Conservation (phyloP, 2,888 invertebrate species). For the Trichopoda pennipes region DNA sequence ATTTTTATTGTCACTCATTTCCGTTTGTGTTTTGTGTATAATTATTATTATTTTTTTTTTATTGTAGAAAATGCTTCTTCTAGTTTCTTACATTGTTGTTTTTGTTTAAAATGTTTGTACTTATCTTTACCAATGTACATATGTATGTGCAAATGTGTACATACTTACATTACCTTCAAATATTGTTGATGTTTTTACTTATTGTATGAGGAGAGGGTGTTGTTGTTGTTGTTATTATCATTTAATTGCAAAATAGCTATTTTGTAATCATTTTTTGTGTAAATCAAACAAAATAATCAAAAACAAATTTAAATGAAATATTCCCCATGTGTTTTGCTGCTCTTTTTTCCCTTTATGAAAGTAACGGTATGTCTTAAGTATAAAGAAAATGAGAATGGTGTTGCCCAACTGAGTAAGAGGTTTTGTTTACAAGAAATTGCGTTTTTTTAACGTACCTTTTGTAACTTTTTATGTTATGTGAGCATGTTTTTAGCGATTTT, state of each 20-base stretch:
- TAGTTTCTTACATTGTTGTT: constrained; percentile 25
- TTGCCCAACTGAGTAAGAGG: no score
- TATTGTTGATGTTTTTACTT: not conserved
- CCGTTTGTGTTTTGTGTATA: constrained; percentile 36
- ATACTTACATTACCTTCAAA: constrained; percentile 46
- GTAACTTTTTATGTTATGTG: no score
- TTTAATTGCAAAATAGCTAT: not conserved
- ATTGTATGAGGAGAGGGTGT: not conserved
- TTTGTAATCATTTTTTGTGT: constrained; percentile 54
- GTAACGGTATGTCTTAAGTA: no score
- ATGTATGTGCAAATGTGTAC: not conserved
- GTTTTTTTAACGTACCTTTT: no score
- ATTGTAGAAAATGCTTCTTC: constrained; percentile 7
- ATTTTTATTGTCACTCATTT: constrained; percentile 62
- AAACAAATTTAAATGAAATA: constrained; percentile 41
- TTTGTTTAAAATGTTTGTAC: not conserved
- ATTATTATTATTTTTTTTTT: not conserved
- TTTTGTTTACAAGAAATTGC: no score
- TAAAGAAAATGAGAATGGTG: no score
- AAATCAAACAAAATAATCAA: constrained; percentile 26
- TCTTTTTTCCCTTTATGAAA: no score
- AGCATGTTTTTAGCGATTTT: no score
- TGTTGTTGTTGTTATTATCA: constrained; percentile 47
- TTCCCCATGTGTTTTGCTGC: not conserved
- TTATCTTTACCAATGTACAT: no score